Base-by-base conservation (phyloP, 37 sponge, comb jelly and placozoan genomes). In the Agelas oroides region DNA sequence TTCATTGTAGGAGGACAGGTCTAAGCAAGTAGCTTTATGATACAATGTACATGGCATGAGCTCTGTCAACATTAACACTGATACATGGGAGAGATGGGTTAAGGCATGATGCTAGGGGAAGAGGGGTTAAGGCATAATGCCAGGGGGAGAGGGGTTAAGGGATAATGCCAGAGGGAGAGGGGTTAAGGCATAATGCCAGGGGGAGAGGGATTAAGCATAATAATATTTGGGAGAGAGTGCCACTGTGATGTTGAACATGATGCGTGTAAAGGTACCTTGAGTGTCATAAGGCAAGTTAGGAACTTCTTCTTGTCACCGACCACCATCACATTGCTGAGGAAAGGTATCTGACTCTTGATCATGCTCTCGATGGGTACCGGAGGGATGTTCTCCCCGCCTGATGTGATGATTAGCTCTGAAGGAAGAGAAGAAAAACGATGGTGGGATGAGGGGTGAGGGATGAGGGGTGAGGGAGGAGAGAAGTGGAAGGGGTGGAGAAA, bases 311-410 rank as follows among this genome's bases (percentile, higher is more conserved):
- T 67, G 61, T 92, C 87, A 6, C 95, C 95, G 19, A 95, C 71
- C 16, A 95, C 67, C 86, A 92, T 85, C 14, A 80, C 86, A 53
- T 88, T 78, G 41, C 92, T 94, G 31, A 92, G 66, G 74, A 92
- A 84, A 0, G 93, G 93, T 2, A 89, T 31, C 58, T 83, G 76
- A 1, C 53, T 70, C 66, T 89, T 89, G 62, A 95, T 83, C 20
- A 39, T 34, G 56, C 85, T 62, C 81, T 95, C 96, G 40, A 95
- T 82, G 11, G 77, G 78, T 19, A 95, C 92, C 3, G 96, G 96
- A 54, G 96, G 80, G 37, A 95, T 75, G 70, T 95, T 95, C 87
- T 95, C 90, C 12, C 96, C 96, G 52, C 96, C 96, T 58, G 89
- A 62, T 23, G 96, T 95, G 70, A 95, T 95, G 80, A 95, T 86